These are phyloP conservation scores for Margaritifera margaritifera DNA, from an alignment of 2,888 invertebrate genomes.

Conservation along the genomic window DNA sequence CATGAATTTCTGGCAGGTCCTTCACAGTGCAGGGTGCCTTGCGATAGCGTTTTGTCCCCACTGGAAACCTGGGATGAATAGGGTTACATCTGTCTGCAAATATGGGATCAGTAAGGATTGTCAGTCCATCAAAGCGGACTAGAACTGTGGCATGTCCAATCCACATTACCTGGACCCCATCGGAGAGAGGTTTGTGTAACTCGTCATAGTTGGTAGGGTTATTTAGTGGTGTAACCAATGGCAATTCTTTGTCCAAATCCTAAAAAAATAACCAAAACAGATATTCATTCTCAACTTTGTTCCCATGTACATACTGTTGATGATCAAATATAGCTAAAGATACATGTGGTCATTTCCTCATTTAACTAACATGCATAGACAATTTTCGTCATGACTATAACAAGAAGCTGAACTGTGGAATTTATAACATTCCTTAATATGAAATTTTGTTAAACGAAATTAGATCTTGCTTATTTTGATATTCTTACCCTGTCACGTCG, in stretches of 20 bases:
- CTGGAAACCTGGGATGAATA: conserved; percentile 33
- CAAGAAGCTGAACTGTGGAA: too few relatives aligned
- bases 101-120: conserved; percentile 74
- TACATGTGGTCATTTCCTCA: too few relatives aligned
- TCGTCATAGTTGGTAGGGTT: conserved; percentile 39
- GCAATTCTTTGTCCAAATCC: conserved; percentile 57
- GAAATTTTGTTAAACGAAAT: too few relatives aligned
- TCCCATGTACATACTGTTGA: too few relatives aligned
- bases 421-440: too few relatives aligned
- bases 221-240: conserved; percentile 35
- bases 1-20: conserved; percentile 72
- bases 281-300: too few relatives aligned
- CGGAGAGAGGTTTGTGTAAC: conserved; percentile 33
- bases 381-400: too few relatives aligned
- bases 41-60: conserved; percentile 72
- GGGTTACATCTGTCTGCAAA: conserved; percentile 72
- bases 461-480: too few relatives aligned
- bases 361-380: too few relatives aligned
- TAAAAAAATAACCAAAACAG: background rate
- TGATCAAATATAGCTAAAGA: too few relatives aligned
- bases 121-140: conserved; percentile 72
- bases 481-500: too few relatives aligned
- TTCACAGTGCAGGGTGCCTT: conserved; percentile 57
- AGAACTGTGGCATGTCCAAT: conserved; percentile 75
- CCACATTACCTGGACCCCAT: conserved; percentile 71